Conservation (phyloP, 2,888 invertebrate species). For the Eustalomyia histrio region DNA sequence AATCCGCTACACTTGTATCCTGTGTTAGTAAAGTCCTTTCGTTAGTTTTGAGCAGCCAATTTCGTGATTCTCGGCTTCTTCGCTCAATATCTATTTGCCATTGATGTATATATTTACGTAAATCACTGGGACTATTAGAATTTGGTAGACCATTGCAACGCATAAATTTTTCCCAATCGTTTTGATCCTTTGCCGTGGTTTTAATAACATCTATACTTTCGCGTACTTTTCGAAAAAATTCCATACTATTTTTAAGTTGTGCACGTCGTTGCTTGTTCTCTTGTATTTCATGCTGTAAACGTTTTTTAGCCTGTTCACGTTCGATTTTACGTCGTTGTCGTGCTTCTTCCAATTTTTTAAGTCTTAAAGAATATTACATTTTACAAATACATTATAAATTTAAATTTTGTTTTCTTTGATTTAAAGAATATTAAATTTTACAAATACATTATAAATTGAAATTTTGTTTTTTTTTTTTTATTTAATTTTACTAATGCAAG, state of each 20-base stretch:
- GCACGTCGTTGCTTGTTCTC: slow-evolving; percentile 77
- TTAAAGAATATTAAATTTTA: slow-evolving; percentile 1
- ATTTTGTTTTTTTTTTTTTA: no score
- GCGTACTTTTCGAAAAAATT: slow-evolving; percentile 74
- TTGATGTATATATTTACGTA: slow-evolving; percentile 79
- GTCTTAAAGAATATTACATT: slow-evolving; percentile 67
- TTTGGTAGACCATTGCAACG: slow-evolving; percentile 79
- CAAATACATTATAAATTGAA: no score
- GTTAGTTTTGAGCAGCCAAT: slow-evolving; percentile 78
- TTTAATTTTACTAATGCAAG: no score
- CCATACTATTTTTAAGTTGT: slow-evolving; percentile 77
- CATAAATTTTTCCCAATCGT: slow-evolving; percentile 79
- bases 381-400: no score
- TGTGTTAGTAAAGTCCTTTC: slow-evolving; percentile 79
- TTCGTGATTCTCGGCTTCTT: slow-evolving; percentile 73
- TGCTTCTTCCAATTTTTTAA: slow-evolving; percentile 78
- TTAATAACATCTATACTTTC: slow-evolving; percentile 75
- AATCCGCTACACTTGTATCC: slow-evolving; percentile 74
- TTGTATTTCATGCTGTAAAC: slow-evolving; percentile 76
- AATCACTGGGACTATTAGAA: slow-evolving; percentile 77
- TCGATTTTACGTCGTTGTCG: slow-evolving; percentile 77
- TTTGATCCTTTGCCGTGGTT: slow-evolving; percentile 71
- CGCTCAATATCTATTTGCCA: slow-evolving; percentile 75
- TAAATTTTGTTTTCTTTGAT: no score
- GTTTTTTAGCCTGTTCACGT: slow-evolving; percentile 77